These are phyloP conservation scores for Mycetomoellerius zeteki DNA, from an alignment of 1,140 invertebrate genomes.

Conservation along the genomic window DNA sequence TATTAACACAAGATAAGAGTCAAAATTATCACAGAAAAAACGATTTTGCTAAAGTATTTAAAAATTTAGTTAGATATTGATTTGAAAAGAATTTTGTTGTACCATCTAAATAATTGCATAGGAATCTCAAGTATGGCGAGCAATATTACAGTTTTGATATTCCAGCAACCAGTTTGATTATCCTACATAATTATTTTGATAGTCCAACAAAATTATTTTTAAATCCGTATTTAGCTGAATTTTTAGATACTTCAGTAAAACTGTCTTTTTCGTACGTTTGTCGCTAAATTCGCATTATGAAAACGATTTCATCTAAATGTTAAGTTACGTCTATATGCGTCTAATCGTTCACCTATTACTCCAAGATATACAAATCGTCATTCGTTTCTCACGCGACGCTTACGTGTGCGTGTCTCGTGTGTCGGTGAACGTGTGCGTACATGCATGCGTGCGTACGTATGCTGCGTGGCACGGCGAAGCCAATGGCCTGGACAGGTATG, in stretches of 20 bases:
- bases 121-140: too few species aligned
- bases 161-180: too few species aligned
- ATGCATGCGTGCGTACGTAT: background rate
- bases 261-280: background rate
- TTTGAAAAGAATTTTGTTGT: too few species aligned
- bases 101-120: too few species aligned
- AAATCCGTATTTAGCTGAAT: too few species aligned
- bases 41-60: too few species aligned
- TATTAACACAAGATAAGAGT: too few species aligned
- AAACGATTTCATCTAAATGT: background rate
- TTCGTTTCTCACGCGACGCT: background rate
- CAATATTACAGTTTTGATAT: too few species aligned
- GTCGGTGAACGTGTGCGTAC: background rate
- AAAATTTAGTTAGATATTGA: too few species aligned
- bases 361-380: background rate
- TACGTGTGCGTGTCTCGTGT: background rate
- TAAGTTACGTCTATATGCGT: background rate
- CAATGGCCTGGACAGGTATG: constrained; percentile 60
- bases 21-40: background rate
- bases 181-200: too few species aligned
- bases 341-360: background rate
- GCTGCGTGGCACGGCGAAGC: background rate
- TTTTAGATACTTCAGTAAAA: too few species aligned
- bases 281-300: background rate
- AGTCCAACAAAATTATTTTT: too few species aligned